phyloP scores from a whole-genome alignment of 2,888 invertebrate species.

The Ctena decussata region DNA sequence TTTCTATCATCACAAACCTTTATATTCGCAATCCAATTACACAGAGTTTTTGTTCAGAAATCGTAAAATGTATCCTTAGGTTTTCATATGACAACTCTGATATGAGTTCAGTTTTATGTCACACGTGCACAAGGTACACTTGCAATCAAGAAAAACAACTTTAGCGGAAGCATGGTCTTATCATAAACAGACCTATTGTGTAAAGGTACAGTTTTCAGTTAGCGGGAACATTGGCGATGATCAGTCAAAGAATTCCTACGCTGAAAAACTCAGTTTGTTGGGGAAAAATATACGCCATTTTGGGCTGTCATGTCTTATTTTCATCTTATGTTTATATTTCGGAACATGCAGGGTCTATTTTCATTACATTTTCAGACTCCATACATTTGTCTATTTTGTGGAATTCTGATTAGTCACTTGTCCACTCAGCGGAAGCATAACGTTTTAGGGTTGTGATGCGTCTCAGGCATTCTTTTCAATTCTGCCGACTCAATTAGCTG shows the following conservation, averaged over 20 bases:
- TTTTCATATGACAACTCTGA: background rate
- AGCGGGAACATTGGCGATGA: conserved; percentile 86
- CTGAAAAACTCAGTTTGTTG: conserved; percentile 73
- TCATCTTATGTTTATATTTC: conserved; percentile 59
- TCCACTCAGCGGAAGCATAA: conserved; percentile 84
- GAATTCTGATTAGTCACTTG: conserved; percentile 82
- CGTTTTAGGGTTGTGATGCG: conserved; percentile 81
- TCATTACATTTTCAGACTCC: conserved; percentile 66
- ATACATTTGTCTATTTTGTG: conserved; percentile 76
- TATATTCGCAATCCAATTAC: background rate
- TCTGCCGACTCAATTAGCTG: conserved; percentile 84
- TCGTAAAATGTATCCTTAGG: background rate
- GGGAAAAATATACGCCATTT: conserved; percentile 52
- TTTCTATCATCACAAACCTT: conserved; percentile 6
- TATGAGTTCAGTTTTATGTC: conserved; percentile 56
- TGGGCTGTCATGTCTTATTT: conserved; percentile 15
- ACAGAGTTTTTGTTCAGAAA: background rate
- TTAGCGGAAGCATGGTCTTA: conserved; percentile 86
- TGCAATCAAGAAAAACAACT: conserved; percentile 81
- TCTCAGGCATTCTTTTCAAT: conserved; percentile 85
- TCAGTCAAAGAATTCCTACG: conserved; percentile 83
- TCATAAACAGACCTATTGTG: conserved; percentile 86
- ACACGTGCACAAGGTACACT: conserved; percentile 79
- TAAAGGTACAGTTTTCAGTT: conserved; percentile 84
- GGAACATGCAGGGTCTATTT: conserved; percentile 71